These are phyloP conservation scores for Trichomycterus rosablanca DNA, from an alignment of 2,113 vertebrate species.

Conservation along the genomic window DNA sequence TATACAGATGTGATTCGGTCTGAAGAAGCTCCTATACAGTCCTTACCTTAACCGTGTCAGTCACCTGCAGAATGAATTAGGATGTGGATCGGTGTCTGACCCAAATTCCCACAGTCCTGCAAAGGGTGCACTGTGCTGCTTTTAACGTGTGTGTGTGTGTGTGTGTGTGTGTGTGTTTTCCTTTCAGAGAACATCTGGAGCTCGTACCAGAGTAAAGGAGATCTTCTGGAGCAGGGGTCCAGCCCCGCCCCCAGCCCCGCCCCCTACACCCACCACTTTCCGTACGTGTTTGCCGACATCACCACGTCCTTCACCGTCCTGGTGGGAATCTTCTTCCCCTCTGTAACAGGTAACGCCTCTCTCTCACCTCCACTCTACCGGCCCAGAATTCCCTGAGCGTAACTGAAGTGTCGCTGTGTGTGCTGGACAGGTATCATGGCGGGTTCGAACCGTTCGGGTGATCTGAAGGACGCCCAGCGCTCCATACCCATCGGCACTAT, in stretches of 20 bases:
- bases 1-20: too few species aligned
- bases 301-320: slow-evolving; percentile 86
- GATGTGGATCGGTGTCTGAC: too few species aligned
- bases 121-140: too few species aligned
- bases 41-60: too few species aligned
- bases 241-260: slow-evolving; percentile 55
- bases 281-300: slow-evolving; percentile 84
- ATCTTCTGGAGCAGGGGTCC: slow-evolving; percentile 75
- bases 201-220: slow-evolving; percentile 76
- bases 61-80: too few species aligned
- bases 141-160: too few species aligned
- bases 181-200: slow-evolving; percentile 83
- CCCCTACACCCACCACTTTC: slow-evolving; percentile 56
- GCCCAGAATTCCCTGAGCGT: too few species aligned
- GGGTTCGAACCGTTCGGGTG: slow-evolving; percentile 86
- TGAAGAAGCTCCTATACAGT: too few species aligned
- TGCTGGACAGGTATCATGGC: slow-evolving; percentile 82
- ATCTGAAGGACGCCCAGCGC: slow-evolving; percentile 86
- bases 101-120: too few species aligned
- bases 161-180: too few species aligned
- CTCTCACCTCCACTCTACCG: background rate
- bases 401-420: too few species aligned
- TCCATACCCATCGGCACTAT: slow-evolving; percentile 90
- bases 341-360: slow-evolving; percentile 76
- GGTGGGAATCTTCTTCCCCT: slow-evolving; percentile 90